Evolutionary conservation across 1,140 invertebrate species (phyloP).

Genomic region (Conus ventricosus): DNA sequence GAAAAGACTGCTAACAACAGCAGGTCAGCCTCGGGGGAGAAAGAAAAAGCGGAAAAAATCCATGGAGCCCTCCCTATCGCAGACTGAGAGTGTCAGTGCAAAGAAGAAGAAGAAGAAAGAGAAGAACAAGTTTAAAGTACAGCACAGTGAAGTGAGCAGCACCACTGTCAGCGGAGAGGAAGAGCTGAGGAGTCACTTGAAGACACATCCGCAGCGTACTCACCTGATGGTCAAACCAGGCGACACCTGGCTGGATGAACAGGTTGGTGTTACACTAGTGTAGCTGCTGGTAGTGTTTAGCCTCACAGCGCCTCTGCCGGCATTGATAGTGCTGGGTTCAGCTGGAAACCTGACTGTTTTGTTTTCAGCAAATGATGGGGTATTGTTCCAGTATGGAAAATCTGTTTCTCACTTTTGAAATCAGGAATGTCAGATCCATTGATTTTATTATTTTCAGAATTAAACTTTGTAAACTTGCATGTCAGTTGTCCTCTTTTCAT

Average conservation of each 20-base stretch:
- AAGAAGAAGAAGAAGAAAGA: constrained; percentile 53
- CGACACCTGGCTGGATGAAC: constrained; percentile 56
- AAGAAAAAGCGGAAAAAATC: constrained; percentile 24
- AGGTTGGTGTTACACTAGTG: constrained; percentile 30
- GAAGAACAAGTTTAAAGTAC: constrained; percentile 62
- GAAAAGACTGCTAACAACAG: not conserved
- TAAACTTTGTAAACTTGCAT: no score
- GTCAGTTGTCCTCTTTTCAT: no score
- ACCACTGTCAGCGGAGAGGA: constrained; percentile 33
- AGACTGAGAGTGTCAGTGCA: constrained; percentile 13
- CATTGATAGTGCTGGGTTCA: no score
- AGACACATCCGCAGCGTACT: constrained; percentile 48
- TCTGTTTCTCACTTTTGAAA: no score
- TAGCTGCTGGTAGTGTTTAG: no score
- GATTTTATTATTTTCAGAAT: no score
- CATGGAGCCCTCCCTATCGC: not conserved
- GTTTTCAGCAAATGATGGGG: no score
- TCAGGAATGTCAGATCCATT: no score
- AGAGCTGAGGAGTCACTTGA: constrained; percentile 21
- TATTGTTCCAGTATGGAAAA: no score
- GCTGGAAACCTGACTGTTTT: no score
- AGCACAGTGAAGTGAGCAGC: constrained; percentile 61
- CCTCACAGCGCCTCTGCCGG: no score
- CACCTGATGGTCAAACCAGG: constrained; percentile 62
- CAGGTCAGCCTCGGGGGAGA: constrained; percentile 43